Evolutionary conservation across 2,797 vertebrate species (phyloP).

Genomic region (Hoplostethus atlanticus): DNA sequence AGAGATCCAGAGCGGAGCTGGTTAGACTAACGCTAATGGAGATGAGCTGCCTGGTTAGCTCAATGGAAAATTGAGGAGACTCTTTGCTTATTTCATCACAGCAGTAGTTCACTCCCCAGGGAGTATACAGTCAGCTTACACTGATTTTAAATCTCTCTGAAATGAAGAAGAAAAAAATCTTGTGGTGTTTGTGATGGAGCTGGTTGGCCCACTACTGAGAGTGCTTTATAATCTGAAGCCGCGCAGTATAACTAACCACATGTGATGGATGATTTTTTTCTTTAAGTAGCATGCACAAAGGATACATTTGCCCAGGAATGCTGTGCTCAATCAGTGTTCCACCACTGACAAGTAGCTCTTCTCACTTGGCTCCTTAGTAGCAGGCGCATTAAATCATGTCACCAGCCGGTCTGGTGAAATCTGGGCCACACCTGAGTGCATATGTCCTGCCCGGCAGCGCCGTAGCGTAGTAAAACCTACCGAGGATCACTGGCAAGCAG

Average conservation of each 20-base stretch:
- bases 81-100: conserved; percentile 79
- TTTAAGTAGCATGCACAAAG: conserved; percentile 49
- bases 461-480: conserved; percentile 71
- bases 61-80: conserved; percentile 78
- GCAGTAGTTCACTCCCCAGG: conserved; percentile 60
- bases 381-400: conserved; percentile 81
- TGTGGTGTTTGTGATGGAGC: conserved; percentile 33
- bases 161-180: conserved; percentile 31
- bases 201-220: conserved; percentile 38
- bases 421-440: conserved; percentile 79
- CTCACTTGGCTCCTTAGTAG: conserved; percentile 74
- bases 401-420: conserved; percentile 69
- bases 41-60: conserved; percentile 82
- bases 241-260: conserved; percentile 43
- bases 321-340: conserved; percentile 65
- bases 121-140: conserved; percentile 60
- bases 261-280: conserved; percentile 63
- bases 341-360: conserved; percentile 61
- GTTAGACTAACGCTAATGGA: conserved; percentile 81
- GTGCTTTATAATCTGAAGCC: conserved; percentile 48
- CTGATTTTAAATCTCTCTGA: conserved; percentile 65
- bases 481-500: conserved; percentile 74
- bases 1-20: conserved; percentile 74
- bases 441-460: conserved; percentile 71
- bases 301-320: conserved; percentile 59